phyloP scores from a whole-genome alignment of 2,888 invertebrate species.

The Nesidiocoris tenuis region DNA sequence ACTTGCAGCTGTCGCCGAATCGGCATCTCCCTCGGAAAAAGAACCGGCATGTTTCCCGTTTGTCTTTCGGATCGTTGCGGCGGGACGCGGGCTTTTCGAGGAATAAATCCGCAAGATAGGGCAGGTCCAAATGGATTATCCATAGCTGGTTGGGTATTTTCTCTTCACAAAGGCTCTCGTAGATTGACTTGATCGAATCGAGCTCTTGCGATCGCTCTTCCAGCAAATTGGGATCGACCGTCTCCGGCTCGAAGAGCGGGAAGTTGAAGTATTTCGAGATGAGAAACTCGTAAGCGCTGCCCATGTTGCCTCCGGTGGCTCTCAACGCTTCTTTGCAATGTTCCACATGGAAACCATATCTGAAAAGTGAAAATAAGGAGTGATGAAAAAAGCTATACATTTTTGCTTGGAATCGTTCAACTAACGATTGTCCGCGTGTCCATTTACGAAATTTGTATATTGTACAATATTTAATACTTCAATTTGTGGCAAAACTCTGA shows the following conservation, averaged over 20 bases:
- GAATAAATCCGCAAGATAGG: constrained; percentile 50
- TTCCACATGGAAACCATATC: constrained; percentile 71
- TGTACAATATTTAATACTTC: background rate
- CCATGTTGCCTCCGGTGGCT: constrained; percentile 67
- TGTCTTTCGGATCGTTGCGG: background rate
- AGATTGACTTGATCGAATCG: constrained; percentile 74
- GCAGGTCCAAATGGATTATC: constrained; percentile 65
- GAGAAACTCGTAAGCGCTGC: constrained; percentile 68
- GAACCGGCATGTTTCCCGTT: constrained; percentile 56
- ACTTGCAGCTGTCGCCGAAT: constrained; percentile 73
- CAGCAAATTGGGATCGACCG: constrained; percentile 56
- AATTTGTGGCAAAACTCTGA: background rate
- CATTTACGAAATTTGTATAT: too few relatives aligned
- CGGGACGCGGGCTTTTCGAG: constrained; percentile 32
- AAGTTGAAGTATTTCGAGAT: constrained; percentile 69
- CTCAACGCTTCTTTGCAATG: constrained; percentile 75
- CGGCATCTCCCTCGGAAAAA: constrained; percentile 64
- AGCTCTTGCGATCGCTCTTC: constrained; percentile 72
- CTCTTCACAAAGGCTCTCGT: constrained; percentile 66
- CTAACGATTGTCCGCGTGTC: too few relatives aligned
- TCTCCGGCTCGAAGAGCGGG: constrained; percentile 51
- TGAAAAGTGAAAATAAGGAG: constrained; percentile 57
- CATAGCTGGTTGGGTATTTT: constrained; percentile 70
- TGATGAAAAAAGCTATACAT: too few relatives aligned
- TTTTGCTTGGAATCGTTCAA: too few relatives aligned